phyloP scores from a whole-genome alignment of 2,888 invertebrate species.

The Tenthredo notha region DNA sequence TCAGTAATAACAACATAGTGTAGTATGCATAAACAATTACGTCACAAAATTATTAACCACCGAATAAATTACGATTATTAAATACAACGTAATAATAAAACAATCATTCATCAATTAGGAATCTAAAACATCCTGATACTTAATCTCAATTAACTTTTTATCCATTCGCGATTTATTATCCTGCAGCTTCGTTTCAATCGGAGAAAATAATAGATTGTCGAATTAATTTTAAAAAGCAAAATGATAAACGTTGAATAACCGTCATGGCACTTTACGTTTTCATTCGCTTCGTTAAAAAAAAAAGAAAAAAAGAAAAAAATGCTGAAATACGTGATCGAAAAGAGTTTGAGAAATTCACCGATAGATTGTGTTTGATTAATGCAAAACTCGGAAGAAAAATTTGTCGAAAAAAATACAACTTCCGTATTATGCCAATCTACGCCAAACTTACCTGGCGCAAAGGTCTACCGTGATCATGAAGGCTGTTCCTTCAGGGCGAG shows the following conservation, averaged over 20 bases:
- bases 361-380: conserved; percentile 2
- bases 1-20: not conserved
- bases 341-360: not conserved
- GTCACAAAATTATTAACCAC: not conserved
- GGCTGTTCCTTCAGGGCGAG: conserved; percentile 45
- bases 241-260: not conserved
- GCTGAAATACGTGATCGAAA: not conserved
- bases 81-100: not conserved
- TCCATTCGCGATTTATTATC: not conserved
- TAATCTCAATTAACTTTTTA: not conserved
- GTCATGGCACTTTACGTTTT: not conserved
- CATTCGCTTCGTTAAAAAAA: not conserved
- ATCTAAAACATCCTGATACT: not conserved
- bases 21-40: not conserved
- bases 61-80: not conserved
- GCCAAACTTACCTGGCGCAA: conserved; percentile 44
- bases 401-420: not conserved
- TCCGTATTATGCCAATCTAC: not conserved
- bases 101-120: not conserved
- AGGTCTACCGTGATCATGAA: conserved; percentile 45
- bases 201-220: not conserved
- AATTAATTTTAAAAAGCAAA: not conserved
- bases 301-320: not conserved
- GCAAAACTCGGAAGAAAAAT: not conserved
- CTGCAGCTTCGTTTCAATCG: not conserved